Base-by-base conservation (phyloP, 2,113 vertebrate species). In the Bufo bufo region DNA sequence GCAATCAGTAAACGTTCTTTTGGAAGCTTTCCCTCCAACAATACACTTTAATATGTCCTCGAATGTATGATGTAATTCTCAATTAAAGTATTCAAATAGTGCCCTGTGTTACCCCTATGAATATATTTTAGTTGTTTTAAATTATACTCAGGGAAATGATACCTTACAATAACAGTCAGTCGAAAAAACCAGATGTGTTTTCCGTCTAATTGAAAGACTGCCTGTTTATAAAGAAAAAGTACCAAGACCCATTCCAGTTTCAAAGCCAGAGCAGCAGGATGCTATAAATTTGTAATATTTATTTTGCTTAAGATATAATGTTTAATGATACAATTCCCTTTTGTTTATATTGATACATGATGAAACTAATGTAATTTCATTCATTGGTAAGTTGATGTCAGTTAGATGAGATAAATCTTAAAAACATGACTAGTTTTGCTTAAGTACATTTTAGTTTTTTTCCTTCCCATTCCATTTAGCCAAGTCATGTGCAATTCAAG, bases 121-220 rank as follows among this genome's bases (percentile, higher is more conserved):
- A 84, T 89, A 78, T 84, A 89, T 89, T 89, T 56, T 69, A 77
- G 81, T 84, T 77, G 87, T 84, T 89, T 84, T 78, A 89, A 89
- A 81, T 89, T 83, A 78, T 63, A 78, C 82, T 63, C 75, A 84
- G 59, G 82, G 74, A 89, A 84, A 89, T 89, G 49, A 89, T 89
- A 84, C 82, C 82, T 78, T 89, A 77, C 58, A 84, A 78, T 88
- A 84, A 84, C 74, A 89, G 81, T 54, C 72, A 84, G 74, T 58
- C 47, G 81, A 78, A 74, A 78, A 84, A 89, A 84, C 87, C 87
- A 89, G 87, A 89, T 89, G 87, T 89, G 81, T 78, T 89, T 89
- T 89, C 59, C 52, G 52, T 66, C 81, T 89, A 89, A 89, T 84
- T 89, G 87, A 83, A 75, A 89, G 13, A 78, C 82, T 78, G 82